Evolutionary conservation across 2,888 invertebrate species (phyloP).

Genomic region (Cheilosia urbana): DNA sequence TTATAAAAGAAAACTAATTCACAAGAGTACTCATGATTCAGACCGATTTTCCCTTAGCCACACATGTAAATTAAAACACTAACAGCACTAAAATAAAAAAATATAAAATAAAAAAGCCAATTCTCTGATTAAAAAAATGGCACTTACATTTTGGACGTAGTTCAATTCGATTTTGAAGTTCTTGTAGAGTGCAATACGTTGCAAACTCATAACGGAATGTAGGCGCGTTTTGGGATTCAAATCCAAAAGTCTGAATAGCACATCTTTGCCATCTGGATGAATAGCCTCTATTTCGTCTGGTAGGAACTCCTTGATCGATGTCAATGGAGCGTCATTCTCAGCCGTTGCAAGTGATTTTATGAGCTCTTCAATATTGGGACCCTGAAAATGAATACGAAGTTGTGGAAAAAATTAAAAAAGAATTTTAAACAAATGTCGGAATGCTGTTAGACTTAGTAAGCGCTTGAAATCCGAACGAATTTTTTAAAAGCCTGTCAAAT

Average conservation of each 20-base stretch:
- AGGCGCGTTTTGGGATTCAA: slow-evolving; percentile 79
- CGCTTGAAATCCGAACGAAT: too few species aligned
- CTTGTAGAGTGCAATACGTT: slow-evolving; percentile 81
- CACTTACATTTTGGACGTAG: slow-evolving; percentile 78
- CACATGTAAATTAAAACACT: too few species aligned
- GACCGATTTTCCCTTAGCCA: too few species aligned
- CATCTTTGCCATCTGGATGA: slow-evolving; percentile 79
- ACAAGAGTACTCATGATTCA: too few species aligned
- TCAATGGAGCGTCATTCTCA: not conserved
- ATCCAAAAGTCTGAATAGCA: slow-evolving; percentile 79
- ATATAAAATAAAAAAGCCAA: too few species aligned
- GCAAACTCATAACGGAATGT: slow-evolving; percentile 80
- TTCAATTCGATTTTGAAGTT: slow-evolving; percentile 79
- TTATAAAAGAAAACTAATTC: too few species aligned
- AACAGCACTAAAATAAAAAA: too few species aligned
- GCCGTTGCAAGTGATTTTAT: not conserved
- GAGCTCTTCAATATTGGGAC: slow-evolving; percentile 49
- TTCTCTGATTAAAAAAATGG: not conserved
- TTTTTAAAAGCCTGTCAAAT: too few species aligned
- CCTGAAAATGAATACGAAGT: slow-evolving; percentile 16
- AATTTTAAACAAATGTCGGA: not conserved
- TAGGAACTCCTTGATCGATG: slow-evolving; percentile 71
- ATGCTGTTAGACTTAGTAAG: not conserved
- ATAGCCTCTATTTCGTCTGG: slow-evolving; percentile 78
- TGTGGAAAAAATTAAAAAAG: not conserved